Conservation (phyloP, 2,113 vertebrate genomes). For the Gallinago jamesoni region DNA sequence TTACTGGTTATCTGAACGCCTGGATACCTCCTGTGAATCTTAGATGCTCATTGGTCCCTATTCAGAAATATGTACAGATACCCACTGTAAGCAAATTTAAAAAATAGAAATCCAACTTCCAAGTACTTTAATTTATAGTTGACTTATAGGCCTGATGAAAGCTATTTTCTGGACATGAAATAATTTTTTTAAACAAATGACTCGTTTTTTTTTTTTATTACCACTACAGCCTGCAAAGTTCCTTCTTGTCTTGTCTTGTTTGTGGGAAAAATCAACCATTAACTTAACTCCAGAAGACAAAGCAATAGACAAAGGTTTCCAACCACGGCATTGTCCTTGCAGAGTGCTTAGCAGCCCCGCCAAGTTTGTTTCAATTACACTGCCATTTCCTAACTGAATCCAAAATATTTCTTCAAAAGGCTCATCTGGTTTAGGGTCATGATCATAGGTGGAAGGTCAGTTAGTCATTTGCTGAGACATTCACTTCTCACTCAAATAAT, state of each 20-base stretch:
- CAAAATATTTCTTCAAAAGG: constrained; percentile 28
- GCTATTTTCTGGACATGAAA: neutral
- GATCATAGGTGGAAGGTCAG: constrained; percentile 33
- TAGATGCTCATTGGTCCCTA: neutral
- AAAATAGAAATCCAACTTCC: neutral
- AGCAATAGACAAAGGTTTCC: neutral
- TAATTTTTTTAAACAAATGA: neutral
- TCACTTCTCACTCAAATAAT: constrained; percentile 35
- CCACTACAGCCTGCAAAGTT: neutral
- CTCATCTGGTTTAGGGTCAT: neutral
- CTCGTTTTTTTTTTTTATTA: neutral
- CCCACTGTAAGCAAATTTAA: neutral
- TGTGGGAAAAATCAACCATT: neutral
- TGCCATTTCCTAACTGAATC: constrained; percentile 13
- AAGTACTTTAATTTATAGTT: neutral
- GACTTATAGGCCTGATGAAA: neutral
- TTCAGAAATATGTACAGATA: neutral
- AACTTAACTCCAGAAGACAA: neutral
- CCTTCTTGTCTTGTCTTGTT: neutral
- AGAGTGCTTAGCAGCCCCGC: neutral
- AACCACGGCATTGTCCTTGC: neutral
- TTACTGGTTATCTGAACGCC: neutral
- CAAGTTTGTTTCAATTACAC: neutral
- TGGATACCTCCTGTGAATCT: neutral
- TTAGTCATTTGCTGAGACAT: neutral